Evolutionary conservation across 2,113 vertebrate genomes (phyloP).

Genomic region (Labrus mixtus): DNA sequence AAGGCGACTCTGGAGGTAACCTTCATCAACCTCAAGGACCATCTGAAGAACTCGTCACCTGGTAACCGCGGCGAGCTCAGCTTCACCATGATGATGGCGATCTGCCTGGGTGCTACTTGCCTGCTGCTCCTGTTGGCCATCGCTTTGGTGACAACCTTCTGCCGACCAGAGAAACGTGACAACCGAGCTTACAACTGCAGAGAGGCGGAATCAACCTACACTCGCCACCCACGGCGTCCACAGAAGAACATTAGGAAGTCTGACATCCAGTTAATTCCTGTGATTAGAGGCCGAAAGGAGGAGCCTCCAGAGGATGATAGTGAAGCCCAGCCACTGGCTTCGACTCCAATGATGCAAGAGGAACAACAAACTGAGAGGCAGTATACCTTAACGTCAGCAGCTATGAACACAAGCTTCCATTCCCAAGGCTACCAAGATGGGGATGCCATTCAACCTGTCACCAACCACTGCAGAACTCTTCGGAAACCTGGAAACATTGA

Average conservation of each 20-base stretch:
- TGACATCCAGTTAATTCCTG: constrained; percentile 91
- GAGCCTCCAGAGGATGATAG: constrained; percentile 66
- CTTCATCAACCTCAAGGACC: constrained; percentile 88
- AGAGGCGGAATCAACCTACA: constrained; percentile 90
- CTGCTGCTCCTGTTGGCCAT: constrained; percentile 85
- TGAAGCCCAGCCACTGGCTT: constrained; percentile 55
- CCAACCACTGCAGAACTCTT: constrained; percentile 67
- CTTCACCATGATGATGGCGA: constrained; percentile 81
- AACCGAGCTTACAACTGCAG: constrained; percentile 94
- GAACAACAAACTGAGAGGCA: constrained; percentile 77
- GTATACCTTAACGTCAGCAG: constrained; percentile 81
- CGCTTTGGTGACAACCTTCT: constrained; percentile 86
- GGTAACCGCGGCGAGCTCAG: constrained; percentile 80
- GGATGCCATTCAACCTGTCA: constrained; percentile 29
- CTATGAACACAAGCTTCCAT: constrained; percentile 86
- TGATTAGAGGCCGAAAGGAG: constrained; percentile 84
- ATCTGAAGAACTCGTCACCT: constrained; percentile 85
- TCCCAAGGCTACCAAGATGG: constrained; percentile 81
- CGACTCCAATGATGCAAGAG: constrained; percentile 46
- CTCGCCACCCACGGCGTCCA: constrained; percentile 91
- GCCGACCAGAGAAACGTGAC: constrained; percentile 88
- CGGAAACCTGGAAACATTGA: constrained; percentile 80
- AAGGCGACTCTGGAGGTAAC: constrained; percentile 81
- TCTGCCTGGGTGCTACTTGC: constrained; percentile 86
- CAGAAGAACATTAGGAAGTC: constrained; percentile 93